Percentiles rank a stretch among this genome's conserved stretches.
phyloP scores from a whole-genome alignment of 2,113 vertebrate genomes.

The human (Homo sapiens) region GRCh38 chr11:93597501-93598000 shows the following conservation, averaged over 20 bases:
- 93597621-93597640: slow-evolving; percentile 55
- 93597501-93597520: not conserved
- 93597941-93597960: slow-evolving; percentile 50
- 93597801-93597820: slow-evolving; percentile 27
- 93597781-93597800: slow-evolving; percentile 67
- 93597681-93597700: slow-evolving; percentile 7
- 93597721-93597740: slow-evolving; percentile 28
- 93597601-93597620: slow-evolving; percentile 16
- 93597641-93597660: slow-evolving; percentile 57
- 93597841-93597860: slow-evolving; percentile 71
- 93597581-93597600: slow-evolving; percentile 4
- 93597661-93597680: slow-evolving; percentile 22
- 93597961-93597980: slow-evolving; percentile 62
- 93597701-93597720: slow-evolving; percentile 46
- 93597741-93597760: slow-evolving; percentile 59
- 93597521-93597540: not conserved
- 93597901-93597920: not conserved
- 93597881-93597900: slow-evolving; percentile 57
- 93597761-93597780: slow-evolving; percentile 55
- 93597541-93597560: not conserved
- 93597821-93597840: slow-evolving; percentile 52
- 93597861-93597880: slow-evolving; percentile 49
- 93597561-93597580: not conserved
- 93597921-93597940: slow-evolving; percentile 58
- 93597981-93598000: slow-evolving; percentile 23